Percentiles rank a stretch among this genome's conserved stretches.
Conservation (phyloP, 2,888 invertebrate species). For the Perdita meconis region DNA sequence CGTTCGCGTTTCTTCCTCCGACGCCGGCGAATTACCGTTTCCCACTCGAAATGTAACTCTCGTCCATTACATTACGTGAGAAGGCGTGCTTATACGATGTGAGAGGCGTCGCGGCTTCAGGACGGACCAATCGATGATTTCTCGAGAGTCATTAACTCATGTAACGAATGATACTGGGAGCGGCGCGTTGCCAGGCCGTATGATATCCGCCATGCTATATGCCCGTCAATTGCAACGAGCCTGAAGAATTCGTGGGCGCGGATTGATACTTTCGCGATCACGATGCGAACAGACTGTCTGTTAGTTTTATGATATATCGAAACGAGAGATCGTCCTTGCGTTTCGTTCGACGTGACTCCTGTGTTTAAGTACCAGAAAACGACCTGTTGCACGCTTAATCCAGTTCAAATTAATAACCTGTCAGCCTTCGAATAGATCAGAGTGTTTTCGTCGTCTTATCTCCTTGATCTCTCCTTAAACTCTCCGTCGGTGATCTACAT, state of each 20-base stretch:
- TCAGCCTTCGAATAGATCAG: neutral
- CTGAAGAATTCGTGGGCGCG: constrained; percentile 18
- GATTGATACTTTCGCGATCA: constrained; percentile 19
- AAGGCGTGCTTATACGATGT: constrained; percentile 77
- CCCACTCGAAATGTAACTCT: constrained; percentile 48
- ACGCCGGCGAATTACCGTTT: constrained; percentile 36
- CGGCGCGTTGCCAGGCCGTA: constrained; percentile 19
- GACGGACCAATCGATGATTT: constrained; percentile 79
- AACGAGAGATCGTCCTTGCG: neutral
- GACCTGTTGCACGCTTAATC: neutral
- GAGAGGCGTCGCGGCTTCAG: constrained; percentile 76
- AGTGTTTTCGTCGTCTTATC: constrained; percentile 2
- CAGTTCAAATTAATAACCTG: constrained; percentile 5
- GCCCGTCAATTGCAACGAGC: constrained; percentile 14
- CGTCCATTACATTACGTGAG: constrained; percentile 69
- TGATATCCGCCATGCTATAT: constrained; percentile 57
- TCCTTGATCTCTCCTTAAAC: too few relatives aligned
- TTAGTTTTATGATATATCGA: neutral
- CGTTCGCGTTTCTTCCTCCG: neutral
- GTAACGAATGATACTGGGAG: constrained; percentile 68
- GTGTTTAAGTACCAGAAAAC: constrained; percentile 1
- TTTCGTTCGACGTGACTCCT: neutral
- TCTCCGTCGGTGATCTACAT: neutral
- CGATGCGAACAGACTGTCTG: neutral
- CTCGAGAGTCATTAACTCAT: constrained; percentile 74